phyloP scores from a whole-genome alignment of 2,113 vertebrate genomes.

The Triplophysa dalaica region DNA sequence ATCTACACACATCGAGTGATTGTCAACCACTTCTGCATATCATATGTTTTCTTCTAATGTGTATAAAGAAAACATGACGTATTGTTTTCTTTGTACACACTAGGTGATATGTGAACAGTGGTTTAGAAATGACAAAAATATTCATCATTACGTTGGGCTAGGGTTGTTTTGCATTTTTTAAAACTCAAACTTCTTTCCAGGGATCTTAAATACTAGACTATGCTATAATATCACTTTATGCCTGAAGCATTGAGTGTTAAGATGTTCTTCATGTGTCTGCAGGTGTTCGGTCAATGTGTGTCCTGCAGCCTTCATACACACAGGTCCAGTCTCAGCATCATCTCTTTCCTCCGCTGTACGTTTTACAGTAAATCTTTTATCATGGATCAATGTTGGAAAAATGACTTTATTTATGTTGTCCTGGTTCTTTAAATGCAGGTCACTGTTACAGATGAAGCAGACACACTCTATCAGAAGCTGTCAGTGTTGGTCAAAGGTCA shows the following conservation, averaged over 20 bases:
- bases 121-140: no score
- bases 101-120: no score
- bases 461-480: constrained; percentile 84
- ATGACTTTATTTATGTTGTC: not conserved
- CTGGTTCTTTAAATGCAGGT: constrained; percentile 70
- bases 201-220: no score
- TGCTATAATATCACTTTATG: not conserved
- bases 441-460: constrained; percentile 84
- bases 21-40: no score
- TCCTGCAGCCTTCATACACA: constrained; percentile 59
- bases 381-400: not conserved
- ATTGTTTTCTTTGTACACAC: no score
- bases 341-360: constrained; percentile 56
- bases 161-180: not conserved
- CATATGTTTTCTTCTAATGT: no score
- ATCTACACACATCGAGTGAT: no score
- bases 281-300: constrained; percentile 50
- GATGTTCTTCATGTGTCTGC: not conserved
- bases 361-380: not conserved
- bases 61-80: no score
- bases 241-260: not conserved
- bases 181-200: no score
- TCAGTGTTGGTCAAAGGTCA: constrained; percentile 89
- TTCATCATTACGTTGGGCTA: not conserved
- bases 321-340: constrained; percentile 47